Base-by-base conservation (phyloP, 1,140 invertebrate species). In the Cherax destructor region DNA sequence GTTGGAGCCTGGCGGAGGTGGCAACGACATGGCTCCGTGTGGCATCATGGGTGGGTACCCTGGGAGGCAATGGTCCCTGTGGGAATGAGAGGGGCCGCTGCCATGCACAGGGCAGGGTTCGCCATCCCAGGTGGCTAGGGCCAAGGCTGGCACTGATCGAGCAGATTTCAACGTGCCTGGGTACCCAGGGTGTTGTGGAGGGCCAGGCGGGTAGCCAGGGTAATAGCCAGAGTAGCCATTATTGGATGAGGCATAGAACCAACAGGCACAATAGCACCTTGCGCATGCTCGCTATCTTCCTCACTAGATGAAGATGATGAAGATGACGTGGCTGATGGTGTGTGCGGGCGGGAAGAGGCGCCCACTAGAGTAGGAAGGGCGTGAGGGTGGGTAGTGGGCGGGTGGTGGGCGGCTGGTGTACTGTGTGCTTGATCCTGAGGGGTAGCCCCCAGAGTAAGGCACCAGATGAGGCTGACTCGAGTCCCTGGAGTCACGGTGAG, bases 1-100 rank as follows among this genome's bases (percentile, higher is more conserved):
- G 10, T 80, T 65, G 74, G 77, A 24, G 4, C 87, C 81, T 7
- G 92, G 84, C 97, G 96, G 49, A 96, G 96, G 97, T 5, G 83
- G 83, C 9, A 72, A 11, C 24, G 69, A 50, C 69, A 91, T 49
- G 50, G 85, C 30, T 30, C 97, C 97, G 30, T n/a, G 74, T 18
- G 69, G 72, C 18, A 52, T 24, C 80, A 83, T 83, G 89, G 96
- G 96, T 94, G 98, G 97, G 93, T 97, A 96, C 94, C 97, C 95
- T 96, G 94, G 7, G 76, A 98, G 97, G 94, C 98, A 97, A 30
- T 30, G 96, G 96, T 4, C 96, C 95, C 94, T 98, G 98, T 5
- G 97, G 97, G 93, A 97, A 96, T 94, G 98, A 95, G 95, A 94
- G 7, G 97, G 80, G 97, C 97, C 52, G 52, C 97, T 50, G 47